Evolutionary conservation across 2,888 invertebrate species (phyloP).

Genomic region (Diaperis boleti): DNA sequence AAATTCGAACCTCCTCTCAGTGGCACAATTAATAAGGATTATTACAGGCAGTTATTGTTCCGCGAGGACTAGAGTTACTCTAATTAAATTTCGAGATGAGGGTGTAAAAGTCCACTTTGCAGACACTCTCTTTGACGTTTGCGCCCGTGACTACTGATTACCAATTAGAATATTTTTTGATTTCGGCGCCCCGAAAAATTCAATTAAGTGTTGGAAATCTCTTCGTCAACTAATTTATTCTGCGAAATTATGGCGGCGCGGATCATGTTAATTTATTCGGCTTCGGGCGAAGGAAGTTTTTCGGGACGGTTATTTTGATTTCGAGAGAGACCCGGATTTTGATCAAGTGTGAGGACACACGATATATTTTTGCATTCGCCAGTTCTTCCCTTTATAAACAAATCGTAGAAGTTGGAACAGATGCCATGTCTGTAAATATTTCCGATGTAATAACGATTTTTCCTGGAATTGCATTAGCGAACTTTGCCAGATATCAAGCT

Average conservation of each 20-base stretch:
- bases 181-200: background rate
- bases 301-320: too few relatives aligned
- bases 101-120: background rate
- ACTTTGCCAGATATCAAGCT: slow-evolving; percentile 1
- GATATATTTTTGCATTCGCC: too few relatives aligned
- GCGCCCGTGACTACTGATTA: background rate
- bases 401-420: slow-evolving; percentile 2
- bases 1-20: background rate
- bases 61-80: background rate
- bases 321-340: too few relatives aligned
- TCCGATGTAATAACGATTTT: slow-evolving; percentile 18
- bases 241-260: background rate
- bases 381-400: too few relatives aligned
- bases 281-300: slow-evolving; percentile 4
- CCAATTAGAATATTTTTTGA: background rate
- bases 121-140: background rate
- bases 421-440: slow-evolving; percentile 15
- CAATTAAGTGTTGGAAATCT: slow-evolving; percentile 2
- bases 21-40: background rate
- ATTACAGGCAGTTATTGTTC: background rate
- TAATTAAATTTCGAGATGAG: background rate
- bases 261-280: slow-evolving; percentile 13
- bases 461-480: slow-evolving; percentile 6
- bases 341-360: too few relatives aligned
- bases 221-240: background rate